Evolutionary conservation across 2,888 invertebrate genomes (phyloP).

Genomic region (Pterostichus madidus): DNA sequence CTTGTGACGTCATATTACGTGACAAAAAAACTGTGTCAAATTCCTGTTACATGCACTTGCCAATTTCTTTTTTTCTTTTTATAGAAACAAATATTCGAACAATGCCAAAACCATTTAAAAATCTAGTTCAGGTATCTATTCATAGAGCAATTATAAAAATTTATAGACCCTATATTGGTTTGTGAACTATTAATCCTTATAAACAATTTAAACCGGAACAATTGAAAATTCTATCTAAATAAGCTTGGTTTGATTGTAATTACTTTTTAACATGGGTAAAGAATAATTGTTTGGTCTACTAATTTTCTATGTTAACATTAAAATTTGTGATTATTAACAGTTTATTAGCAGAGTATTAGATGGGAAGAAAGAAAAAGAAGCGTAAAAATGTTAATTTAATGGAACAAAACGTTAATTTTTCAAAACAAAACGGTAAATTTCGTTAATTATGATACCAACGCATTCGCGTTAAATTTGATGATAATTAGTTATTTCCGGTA

Average conservation of each 20-base stretch:
- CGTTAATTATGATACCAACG: conserved; percentile 8
- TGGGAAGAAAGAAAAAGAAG: neutral
- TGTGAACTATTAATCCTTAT: conserved; percentile 22
- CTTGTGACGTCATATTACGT: conserved; percentile 10
- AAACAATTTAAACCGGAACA: conserved; percentile 21
- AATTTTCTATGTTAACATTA: conserved; percentile 16
- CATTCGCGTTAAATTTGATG: conserved; percentile 8
- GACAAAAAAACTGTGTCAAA: conserved; percentile 38
- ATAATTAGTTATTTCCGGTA: conserved; percentile 26
- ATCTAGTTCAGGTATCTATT: too few relatives aligned
- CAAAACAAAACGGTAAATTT: conserved; percentile 28
- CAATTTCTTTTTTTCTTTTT: conserved; percentile 17
- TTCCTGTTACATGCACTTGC: conserved; percentile 35
- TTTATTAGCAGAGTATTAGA: conserved; percentile 5
- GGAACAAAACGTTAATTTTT: neutral
- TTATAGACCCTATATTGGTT: too few relatives aligned
- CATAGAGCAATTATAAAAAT: too few relatives aligned
- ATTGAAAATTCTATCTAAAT: conserved; percentile 1
- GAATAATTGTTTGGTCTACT: conserved; percentile 34
- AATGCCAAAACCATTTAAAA: conserved; percentile 5
- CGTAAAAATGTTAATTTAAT: conserved; percentile 21
- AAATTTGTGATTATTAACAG: conserved; percentile 20
- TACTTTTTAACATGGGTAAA: neutral
- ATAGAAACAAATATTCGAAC: conserved; percentile 15
- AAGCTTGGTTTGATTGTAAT: neutral